These are phyloP conservation scores for Hylaea fasciaria DNA, from an alignment of 2,888 invertebrate genomes.

Conservation along the genomic window DNA sequence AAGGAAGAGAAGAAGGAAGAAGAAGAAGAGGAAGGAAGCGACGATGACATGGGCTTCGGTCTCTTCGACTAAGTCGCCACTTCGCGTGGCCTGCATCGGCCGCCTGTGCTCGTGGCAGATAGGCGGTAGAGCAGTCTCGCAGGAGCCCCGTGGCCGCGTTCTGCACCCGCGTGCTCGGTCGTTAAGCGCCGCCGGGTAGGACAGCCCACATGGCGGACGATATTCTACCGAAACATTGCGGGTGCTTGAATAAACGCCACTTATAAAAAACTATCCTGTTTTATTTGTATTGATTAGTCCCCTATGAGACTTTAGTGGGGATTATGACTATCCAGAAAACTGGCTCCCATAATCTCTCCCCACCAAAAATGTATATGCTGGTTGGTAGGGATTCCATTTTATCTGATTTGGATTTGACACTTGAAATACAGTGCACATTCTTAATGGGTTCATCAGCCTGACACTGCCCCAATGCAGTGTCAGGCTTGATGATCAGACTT, in stretches of 20 bases:
- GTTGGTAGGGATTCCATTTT: too few relatives aligned
- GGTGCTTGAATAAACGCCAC: constrained; percentile 68
- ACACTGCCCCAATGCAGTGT: too few relatives aligned
- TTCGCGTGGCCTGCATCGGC: constrained; percentile 30
- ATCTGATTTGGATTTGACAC: too few relatives aligned
- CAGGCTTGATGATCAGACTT: too few relatives aligned
- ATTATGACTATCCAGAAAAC: too few relatives aligned
- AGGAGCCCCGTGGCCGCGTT: constrained; percentile 46
- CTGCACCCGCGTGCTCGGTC: constrained; percentile 48
- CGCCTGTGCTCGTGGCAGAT: constrained; percentile 15
- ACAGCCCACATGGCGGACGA: constrained; percentile 77
- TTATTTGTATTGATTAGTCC: constrained; percentile 9
- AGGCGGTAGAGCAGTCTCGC: constrained; percentile 1
- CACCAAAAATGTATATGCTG: too few relatives aligned
- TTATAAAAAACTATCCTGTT: constrained; percentile 28
- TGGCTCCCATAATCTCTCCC: too few relatives aligned
- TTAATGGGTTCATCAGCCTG: too few relatives aligned
- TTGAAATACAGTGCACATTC: too few relatives aligned
- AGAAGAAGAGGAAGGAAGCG: constrained; percentile 92
- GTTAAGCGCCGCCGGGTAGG: constrained; percentile 75
- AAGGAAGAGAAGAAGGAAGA: constrained; percentile 91
- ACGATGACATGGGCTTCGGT: constrained; percentile 99
- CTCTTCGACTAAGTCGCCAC: constrained; percentile 90
- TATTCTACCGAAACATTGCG: constrained; percentile 46
- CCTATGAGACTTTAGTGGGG: too few relatives aligned